A percentile compares a stretch with the other conserved stretches of the same genome.
Evolutionary conservation across 2,113 vertebrate species (phyloP).

Genomic region (Struthidea cinerea): DNA sequence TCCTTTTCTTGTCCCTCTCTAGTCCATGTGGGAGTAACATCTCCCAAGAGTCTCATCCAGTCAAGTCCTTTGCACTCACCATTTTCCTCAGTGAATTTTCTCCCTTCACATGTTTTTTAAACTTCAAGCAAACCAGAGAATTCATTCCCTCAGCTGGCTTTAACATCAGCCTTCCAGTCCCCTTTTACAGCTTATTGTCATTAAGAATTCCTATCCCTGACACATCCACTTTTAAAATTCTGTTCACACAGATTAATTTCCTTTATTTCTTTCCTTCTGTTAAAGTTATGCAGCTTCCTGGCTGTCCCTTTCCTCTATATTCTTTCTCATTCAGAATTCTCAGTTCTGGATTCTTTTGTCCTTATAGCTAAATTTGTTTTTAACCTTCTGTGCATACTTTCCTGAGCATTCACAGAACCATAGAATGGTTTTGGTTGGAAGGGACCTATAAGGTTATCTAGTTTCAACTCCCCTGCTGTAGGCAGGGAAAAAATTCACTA

Average conservation of each 20-base stretch:
- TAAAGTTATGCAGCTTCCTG: not conserved
- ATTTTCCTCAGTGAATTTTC: constrained; percentile 15
- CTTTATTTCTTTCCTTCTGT: not conserved
- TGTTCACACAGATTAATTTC: not conserved
- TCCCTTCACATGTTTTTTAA: not conserved
- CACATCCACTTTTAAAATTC: not conserved
- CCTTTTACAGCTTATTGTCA: not conserved
- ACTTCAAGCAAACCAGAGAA: not conserved
- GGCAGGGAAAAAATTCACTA: not conserved
- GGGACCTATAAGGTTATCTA: not conserved
- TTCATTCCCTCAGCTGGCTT: not conserved
- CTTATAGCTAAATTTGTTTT: not conserved
- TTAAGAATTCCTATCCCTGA: not conserved
- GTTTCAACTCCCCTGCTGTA: not conserved
- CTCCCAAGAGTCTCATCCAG: not conserved
- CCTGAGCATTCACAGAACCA: not conserved
- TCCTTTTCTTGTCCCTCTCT: not conserved
- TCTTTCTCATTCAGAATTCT: not conserved
- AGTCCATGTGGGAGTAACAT: not conserved
- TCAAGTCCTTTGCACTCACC: not conserved
- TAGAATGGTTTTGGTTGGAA: not conserved
- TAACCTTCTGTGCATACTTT: not conserved
- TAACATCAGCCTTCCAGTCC: not conserved
- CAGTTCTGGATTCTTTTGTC: not conserved
- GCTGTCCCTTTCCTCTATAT: not conserved